These are phyloP conservation scores for Deilephila porcellus DNA, from an alignment of 2,888 invertebrate species.

Conservation along the genomic window DNA sequence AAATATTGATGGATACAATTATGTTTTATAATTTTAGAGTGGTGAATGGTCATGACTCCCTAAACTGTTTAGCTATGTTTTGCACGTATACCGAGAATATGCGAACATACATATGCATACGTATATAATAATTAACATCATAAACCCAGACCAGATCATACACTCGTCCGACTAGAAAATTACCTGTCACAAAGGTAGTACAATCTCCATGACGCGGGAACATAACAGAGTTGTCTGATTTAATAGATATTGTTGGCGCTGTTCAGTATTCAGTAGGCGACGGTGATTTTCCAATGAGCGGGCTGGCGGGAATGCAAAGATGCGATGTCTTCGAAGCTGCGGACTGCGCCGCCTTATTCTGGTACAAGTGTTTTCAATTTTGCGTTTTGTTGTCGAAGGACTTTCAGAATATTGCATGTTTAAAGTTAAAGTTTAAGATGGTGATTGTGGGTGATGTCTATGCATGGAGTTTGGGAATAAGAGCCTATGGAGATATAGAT, in stretches of 20 bases:
- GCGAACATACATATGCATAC: not conserved
- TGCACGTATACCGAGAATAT: too few relatives aligned
- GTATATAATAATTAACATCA: not conserved
- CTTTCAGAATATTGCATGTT: not conserved
- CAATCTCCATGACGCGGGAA: slow-evolving; percentile 38
- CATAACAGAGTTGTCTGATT: slow-evolving; percentile 45
- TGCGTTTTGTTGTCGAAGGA: not conserved
- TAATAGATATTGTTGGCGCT: slow-evolving; percentile 50
- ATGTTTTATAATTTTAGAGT: too few relatives aligned
- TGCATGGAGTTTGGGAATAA: too few relatives aligned
- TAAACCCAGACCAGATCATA: not conserved
- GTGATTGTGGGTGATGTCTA: too few relatives aligned
- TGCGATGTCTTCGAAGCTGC: slow-evolving; percentile 68
- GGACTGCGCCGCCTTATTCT: slow-evolving; percentile 59
- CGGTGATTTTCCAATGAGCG: slow-evolving; percentile 82
- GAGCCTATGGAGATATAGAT: too few relatives aligned
- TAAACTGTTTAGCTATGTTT: too few relatives aligned
- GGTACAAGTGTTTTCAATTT: slow-evolving; percentile 31
- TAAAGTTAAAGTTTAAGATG: too few relatives aligned
- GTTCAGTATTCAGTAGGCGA: slow-evolving; percentile 75
- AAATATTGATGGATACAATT: too few relatives aligned
- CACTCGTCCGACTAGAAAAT: slow-evolving; percentile 16
- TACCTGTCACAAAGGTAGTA: slow-evolving; percentile 23
- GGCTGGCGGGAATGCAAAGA: slow-evolving; percentile 73
- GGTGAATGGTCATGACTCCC: too few relatives aligned